A percentile compares a stretch with the other conserved stretches of the same genome.
Evolutionary conservation across 2,888 invertebrate genomes (phyloP).

Genomic region (Amphipoea lucens): DNA sequence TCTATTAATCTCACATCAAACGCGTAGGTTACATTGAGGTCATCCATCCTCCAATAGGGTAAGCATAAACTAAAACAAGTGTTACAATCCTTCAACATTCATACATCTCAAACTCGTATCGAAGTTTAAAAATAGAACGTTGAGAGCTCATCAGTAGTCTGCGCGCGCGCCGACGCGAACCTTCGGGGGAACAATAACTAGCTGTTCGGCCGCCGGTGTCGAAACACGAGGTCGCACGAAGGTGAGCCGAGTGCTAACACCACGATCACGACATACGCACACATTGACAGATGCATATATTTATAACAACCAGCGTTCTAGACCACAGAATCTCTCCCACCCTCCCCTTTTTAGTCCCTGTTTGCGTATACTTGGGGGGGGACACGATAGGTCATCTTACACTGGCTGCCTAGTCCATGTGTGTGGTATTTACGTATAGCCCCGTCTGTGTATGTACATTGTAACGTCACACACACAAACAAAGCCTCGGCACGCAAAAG

Average conservation of each 20-base stretch:
- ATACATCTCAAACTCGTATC: conserved; percentile 68
- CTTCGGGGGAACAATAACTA: conserved; percentile 88
- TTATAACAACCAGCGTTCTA: conserved; percentile 64
- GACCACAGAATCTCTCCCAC: conserved; percentile 2
- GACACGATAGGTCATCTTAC: conserved; percentile 63
- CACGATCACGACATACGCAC: conserved; percentile 81
- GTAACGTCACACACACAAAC: conserved; percentile 76
- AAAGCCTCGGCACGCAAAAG: conserved; percentile 82
- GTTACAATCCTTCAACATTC: conserved; percentile 58
- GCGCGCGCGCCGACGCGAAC: conserved; percentile 85
- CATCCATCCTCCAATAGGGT: conserved; percentile 50
- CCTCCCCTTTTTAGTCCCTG: background rate
- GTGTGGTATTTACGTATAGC: conserved; percentile 77
- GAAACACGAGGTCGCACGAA: conserved; percentile 89
- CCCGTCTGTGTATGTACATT: conserved; percentile 72
- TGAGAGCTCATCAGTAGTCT: conserved; percentile 86
- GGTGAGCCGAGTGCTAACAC: conserved; percentile 87
- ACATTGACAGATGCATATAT: conserved; percentile 70
- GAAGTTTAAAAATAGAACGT: conserved; percentile 82
- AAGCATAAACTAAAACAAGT: conserved; percentile 51
- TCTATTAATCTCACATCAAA: conserved; percentile 33
- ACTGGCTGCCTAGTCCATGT: conserved; percentile 65
- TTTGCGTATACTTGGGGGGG: conserved; percentile 22
- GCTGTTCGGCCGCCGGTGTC: conserved; percentile 81
- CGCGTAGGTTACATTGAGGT: conserved; percentile 34